Percentiles rank a stretch among this genome's conserved stretches.
These are phyloP conservation scores for human DNA, from an alignment of 2,113 vertebrate genomes.

Conservation along the genomic window GRCh38 chr2:139322001-139322500, in stretches of 20 bases:
- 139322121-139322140: slow-evolving; percentile 73
- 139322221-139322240: background rate
- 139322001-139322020: slow-evolving; percentile 91
- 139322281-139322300: slow-evolving; percentile 72
- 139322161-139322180: slow-evolving; percentile 45
- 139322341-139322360: background rate
- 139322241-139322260: slow-evolving; percentile 56
- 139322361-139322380: slow-evolving; percentile 18
- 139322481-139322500: background rate
- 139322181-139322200: slow-evolving; percentile 68
- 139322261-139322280: slow-evolving; percentile 61
- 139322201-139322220: background rate
- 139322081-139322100: slow-evolving; percentile 88
- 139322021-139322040: slow-evolving; percentile 80
- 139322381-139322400: slow-evolving; percentile 53
- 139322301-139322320: background rate
- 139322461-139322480: background rate
- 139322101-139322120: slow-evolving; percentile 70
- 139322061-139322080: slow-evolving; percentile 84
- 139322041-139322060: slow-evolving; percentile 86
- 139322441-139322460: background rate
- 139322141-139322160: slow-evolving; percentile 69
- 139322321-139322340: slow-evolving; percentile 72
- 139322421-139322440: background rate
- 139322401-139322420: slow-evolving; percentile 18